Base-by-base conservation (phyloP, 2,797 vertebrate genomes). In the Hippoglossus hippoglossus region DNA sequence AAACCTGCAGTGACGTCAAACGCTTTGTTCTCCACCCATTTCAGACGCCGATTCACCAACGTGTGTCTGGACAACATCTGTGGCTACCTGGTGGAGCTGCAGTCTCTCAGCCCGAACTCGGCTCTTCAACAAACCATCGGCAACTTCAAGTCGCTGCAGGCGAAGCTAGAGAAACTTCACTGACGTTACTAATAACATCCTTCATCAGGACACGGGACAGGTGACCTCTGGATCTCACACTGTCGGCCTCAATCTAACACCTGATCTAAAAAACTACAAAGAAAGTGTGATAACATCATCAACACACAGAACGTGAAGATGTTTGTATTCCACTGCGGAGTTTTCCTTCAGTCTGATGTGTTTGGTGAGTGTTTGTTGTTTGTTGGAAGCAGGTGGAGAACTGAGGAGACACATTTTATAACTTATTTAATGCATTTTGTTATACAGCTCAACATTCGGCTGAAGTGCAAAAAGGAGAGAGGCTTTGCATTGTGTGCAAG, bases 111-210 rank as follows among this genome's bases (percentile, higher is more conserved):
- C 71, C 97, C 97, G 0, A 97, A 95, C 9, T 55, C 89, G 0
- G 83, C 86, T 15, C 95, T 99, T 67, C 97, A 98, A 59, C 91
- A 94, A 34, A 96, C 92, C 44, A 94, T 96, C 36, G 96, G 96
- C 49, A 97, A 98, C 90, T 99, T 99, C 83, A 99, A 98, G 88
- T 96, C 96, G 12, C 94, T 99, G 63, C 98, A 99, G 83, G 96
- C 96, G 36, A 99, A 99, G 86, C 92, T 99, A 87, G 97, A 98
- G 84, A 95, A 96, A 39, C 94, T 99, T 71, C 96, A 97, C 73
- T 99, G 92, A 95, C 11, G 2, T 12, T 13, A 10, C 26, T 25
- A 6, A 16, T 18, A 7, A n/a, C 3, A 3, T 25, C 41, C 22
- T 12, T 36, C 50, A 39, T 50, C 41, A 39, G 58, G 26, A 61